Evolutionary conservation across 2,888 invertebrate genomes (phyloP).

Genomic region (Tetanocera ferruginea): DNA sequence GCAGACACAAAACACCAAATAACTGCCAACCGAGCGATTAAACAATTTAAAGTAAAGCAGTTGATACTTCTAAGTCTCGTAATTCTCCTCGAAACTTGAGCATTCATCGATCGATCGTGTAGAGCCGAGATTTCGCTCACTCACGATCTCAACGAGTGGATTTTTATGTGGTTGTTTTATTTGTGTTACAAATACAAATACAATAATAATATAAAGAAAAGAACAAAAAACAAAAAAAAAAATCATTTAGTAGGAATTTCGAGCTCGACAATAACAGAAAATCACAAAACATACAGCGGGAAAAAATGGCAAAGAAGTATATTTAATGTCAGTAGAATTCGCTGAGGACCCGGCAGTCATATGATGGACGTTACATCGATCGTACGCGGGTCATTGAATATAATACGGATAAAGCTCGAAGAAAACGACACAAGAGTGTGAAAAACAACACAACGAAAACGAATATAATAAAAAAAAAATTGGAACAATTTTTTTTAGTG

Average conservation of each 20-base stretch:
- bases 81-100: constrained; percentile 27
- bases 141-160: constrained; percentile 1
- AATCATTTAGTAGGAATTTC: constrained; percentile 32
- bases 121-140: not conserved
- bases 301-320: constrained; percentile 50
- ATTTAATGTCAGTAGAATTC: constrained; percentile 57
- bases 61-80: constrained; percentile 15
- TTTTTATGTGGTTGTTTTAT: constrained; percentile 5
- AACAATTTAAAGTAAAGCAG: constrained; percentile 23
- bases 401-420: not conserved
- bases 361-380: constrained; percentile 59
- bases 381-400: constrained; percentile 46
- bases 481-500: too few species aligned
- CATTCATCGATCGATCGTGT: constrained; percentile 16
- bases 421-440: not conserved
- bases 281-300: constrained; percentile 40
- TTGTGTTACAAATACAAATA: constrained; percentile 21
- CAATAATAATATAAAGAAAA: not conserved
- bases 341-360: constrained; percentile 56
- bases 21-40: constrained; percentile 7
- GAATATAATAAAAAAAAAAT: not conserved
- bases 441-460: not conserved
- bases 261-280: constrained; percentile 38
- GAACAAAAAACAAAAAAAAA: not conserved
- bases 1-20: not conserved